Base-by-base conservation (phyloP, 2,888 invertebrate species). In the Nyleta sp. region DNA sequence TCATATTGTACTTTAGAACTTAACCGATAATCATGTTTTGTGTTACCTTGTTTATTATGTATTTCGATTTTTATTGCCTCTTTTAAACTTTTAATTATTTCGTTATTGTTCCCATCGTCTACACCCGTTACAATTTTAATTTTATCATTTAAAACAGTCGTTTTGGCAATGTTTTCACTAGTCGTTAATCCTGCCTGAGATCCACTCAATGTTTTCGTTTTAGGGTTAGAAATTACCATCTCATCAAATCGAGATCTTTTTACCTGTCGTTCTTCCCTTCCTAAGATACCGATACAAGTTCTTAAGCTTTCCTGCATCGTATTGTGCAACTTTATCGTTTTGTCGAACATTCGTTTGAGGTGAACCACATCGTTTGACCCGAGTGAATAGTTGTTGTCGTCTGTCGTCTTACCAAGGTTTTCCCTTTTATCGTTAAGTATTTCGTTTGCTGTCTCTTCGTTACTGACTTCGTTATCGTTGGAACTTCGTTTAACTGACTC, bases 1-100 rank as follows among this genome's bases (percentile, higher is more conserved):
- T 48, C 48, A n/a, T 24, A 48, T 24, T 48, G 22, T 8, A 24
- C 18, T 48, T 48, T 48, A 24, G 48, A 35, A 35, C n/a, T 35
- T 13, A 35, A 35, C 11, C 35, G 35, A n/a, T n/a, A 35, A 11
- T 35, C 35, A 13, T 35, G 35, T 35, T 35, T 35, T n/a, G 35
- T 35, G 13, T 11, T 35, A 35, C 13, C 11, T n/a, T 35, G 35
- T n/a, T 35, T 35, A 35, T 35, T 35, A n/a, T 11, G 5, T 35
- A 35, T 13, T 35, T 35, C 35, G n/a, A 35, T 35, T 35, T 35
- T 35, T 35, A 35, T 35, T 11, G 35, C 35, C 11, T 35, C 35
- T 11, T 35, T 35, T 35, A 35, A 35, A 8, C n/a, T 35, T 11
- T 35, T 3, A 35, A 35, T 5, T 35, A 35, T 35, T 13, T 11